phyloP scores from a whole-genome alignment of 2,113 vertebrate genomes.

The Camelus bactrianus region DNA sequence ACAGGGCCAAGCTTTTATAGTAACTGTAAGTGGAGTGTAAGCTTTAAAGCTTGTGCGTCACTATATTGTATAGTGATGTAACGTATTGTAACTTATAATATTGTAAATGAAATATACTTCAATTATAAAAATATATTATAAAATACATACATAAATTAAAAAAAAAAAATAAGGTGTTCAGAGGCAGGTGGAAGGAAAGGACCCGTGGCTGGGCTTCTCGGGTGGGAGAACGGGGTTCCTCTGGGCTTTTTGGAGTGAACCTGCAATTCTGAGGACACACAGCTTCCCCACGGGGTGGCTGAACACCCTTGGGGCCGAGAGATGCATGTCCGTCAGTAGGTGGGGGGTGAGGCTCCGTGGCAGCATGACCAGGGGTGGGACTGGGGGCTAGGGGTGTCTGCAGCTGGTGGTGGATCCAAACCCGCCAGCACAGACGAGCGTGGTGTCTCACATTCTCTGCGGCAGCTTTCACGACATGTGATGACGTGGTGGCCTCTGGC shows the following conservation, averaged over 20 bases:
- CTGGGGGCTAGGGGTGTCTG: not conserved
- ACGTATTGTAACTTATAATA: too few relatives aligned
- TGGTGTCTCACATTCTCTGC: too few relatives aligned
- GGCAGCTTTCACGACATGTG: not conserved
- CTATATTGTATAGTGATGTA: too few relatives aligned
- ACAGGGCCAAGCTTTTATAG: too few relatives aligned
- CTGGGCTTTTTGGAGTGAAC: not conserved
- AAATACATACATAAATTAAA: too few relatives aligned
- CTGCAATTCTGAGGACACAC: not conserved
- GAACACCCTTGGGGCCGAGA: not conserved
- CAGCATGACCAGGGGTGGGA: not conserved
- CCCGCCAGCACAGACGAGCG: too few relatives aligned
- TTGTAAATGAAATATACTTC: too few relatives aligned
- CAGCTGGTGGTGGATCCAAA: too few relatives aligned
- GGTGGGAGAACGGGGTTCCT: accelerated
- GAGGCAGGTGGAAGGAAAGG: not conserved
- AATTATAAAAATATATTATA: too few relatives aligned
- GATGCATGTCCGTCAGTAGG: not conserved
- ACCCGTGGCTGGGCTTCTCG: not conserved
- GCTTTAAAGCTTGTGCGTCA: too few relatives aligned
- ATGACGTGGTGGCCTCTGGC: not conserved
- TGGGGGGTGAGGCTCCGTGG: too few relatives aligned
- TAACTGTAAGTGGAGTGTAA: too few relatives aligned
- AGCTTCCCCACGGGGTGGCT: not conserved
- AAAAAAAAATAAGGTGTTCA: not conserved